Percentiles rank a stretch among this genome's conserved stretches.
Evolutionary conservation across 2,888 invertebrate genomes (phyloP).

Genomic region (Drepanosiphum platanoidis): DNA sequence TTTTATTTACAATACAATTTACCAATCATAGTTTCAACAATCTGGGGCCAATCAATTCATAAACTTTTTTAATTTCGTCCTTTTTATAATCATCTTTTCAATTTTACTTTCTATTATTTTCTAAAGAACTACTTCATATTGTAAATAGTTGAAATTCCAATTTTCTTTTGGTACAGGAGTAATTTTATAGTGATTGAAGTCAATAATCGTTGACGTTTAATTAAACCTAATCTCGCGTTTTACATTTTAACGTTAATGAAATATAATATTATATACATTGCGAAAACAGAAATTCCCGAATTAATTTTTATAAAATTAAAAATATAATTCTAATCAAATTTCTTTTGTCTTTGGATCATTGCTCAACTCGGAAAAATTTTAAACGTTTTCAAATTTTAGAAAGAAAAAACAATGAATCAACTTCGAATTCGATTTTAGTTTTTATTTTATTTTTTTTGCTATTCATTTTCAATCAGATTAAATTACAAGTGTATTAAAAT

Average conservation of each 20-base stretch:
- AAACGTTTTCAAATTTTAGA: neutral
- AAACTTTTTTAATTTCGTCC: too few relatives aligned
- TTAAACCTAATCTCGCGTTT: too few relatives aligned
- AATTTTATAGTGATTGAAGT: neutral
- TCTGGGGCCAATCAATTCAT: too few relatives aligned
- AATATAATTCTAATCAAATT: neutral
- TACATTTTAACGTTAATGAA: too few relatives aligned
- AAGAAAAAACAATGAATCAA: too few relatives aligned
- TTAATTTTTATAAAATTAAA: neutral
- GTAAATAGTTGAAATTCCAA: neutral
- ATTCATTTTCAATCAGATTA: too few relatives aligned
- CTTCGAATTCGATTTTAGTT: too few relatives aligned
- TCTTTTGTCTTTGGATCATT: neutral
- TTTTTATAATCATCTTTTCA: neutral
- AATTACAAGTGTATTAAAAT: too few relatives aligned
- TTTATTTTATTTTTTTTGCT: too few relatives aligned
- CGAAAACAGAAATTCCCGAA: neutral
- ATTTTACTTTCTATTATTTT: neutral
- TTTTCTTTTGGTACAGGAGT: neutral
- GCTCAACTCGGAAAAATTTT: neutral
- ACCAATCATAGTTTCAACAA: too few relatives aligned
- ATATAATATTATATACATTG: neutral
- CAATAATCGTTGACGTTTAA: neutral
- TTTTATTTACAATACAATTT: neutral
- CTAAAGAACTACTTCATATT: neutral